These are phyloP conservation scores for Notarius quadriscutis DNA, from an alignment of 2,113 vertebrate genomes.

Conservation along the genomic window DNA sequence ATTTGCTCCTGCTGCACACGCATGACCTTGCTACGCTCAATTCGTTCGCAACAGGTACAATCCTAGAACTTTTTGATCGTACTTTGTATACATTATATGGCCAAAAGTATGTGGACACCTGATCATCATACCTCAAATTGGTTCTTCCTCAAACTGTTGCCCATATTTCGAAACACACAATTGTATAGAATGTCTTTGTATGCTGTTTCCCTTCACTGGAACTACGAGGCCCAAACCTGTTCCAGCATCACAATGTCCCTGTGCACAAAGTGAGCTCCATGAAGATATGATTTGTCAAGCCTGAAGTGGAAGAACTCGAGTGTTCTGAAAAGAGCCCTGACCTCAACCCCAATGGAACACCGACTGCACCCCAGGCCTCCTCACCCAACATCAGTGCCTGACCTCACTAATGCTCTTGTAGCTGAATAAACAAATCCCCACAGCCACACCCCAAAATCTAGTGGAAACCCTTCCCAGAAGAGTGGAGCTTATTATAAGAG, in stretches of 20 bases:
- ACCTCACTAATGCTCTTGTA: too few relatives aligned
- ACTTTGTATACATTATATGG: background rate
- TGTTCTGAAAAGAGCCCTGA: too few relatives aligned
- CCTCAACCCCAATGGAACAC: background rate
- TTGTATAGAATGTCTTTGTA: background rate
- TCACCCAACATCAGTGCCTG: too few relatives aligned
- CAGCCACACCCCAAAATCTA: background rate
- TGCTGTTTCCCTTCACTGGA: background rate
- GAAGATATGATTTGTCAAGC: background rate
- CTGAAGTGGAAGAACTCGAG: background rate
- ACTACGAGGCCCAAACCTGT: background rate
- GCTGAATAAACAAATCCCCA: background rate
- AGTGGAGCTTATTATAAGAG: background rate
- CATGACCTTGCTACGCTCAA: too few relatives aligned
- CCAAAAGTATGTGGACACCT: background rate
- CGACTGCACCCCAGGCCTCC: background rate
- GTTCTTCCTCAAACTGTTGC: background rate
- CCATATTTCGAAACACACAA: background rate
- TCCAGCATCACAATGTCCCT: background rate
- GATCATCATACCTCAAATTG: background rate
- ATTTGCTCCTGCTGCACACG: too few relatives aligned
- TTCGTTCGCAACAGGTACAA: too few relatives aligned
- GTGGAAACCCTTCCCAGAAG: background rate
- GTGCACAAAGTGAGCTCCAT: background rate
- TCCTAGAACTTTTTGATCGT: too few relatives aligned